phyloP scores from a whole-genome alignment of 2,888 invertebrate species.

The Ormyrus rosae region DNA sequence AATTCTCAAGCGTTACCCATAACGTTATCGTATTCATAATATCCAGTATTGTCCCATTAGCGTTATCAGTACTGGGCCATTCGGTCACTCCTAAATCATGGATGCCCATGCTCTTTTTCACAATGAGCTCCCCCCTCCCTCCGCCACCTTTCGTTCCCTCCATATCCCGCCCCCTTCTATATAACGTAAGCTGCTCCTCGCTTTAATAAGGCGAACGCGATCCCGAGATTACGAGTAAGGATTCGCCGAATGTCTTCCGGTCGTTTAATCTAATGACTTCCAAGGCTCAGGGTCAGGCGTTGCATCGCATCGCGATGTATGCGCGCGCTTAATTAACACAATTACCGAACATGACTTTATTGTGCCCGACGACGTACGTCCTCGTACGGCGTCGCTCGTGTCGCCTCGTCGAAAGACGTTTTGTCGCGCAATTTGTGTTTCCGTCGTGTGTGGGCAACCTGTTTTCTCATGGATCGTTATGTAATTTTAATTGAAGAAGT shows the following conservation, averaged over 20 bases:
- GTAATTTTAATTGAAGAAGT: too few relatives aligned
- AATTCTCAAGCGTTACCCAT: too few relatives aligned
- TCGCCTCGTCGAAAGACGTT: too few relatives aligned
- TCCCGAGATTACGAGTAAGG: slow-evolving; percentile 61
- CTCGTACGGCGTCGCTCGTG: too few relatives aligned
- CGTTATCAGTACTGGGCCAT: slow-evolving; percentile 27
- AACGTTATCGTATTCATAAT: too few relatives aligned
- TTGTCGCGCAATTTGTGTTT: too few relatives aligned
- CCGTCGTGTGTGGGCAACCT: too few relatives aligned
- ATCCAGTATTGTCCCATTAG: slow-evolving; percentile 19
- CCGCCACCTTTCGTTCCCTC: slow-evolving; percentile 16
- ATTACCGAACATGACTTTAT: slow-evolving; percentile 32
- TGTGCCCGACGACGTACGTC: neutral
- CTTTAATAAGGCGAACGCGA: slow-evolving; percentile 62
- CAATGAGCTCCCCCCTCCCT: neutral
- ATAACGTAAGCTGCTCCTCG: slow-evolving; percentile 54
- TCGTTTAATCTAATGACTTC: slow-evolving; percentile 62
- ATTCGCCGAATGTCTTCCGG: slow-evolving; percentile 70
- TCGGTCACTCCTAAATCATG: slow-evolving; percentile 30
- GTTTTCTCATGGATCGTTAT: too few relatives aligned
- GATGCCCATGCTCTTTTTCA: neutral
- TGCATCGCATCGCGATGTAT: neutral
- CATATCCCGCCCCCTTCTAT: slow-evolving; percentile 7
- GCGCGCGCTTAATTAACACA: slow-evolving; percentile 32
- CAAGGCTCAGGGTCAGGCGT: slow-evolving; percentile 58